Evolutionary conservation across 2,888 invertebrate species (phyloP).

Genomic region (Ormyrus nitidulus): DNA sequence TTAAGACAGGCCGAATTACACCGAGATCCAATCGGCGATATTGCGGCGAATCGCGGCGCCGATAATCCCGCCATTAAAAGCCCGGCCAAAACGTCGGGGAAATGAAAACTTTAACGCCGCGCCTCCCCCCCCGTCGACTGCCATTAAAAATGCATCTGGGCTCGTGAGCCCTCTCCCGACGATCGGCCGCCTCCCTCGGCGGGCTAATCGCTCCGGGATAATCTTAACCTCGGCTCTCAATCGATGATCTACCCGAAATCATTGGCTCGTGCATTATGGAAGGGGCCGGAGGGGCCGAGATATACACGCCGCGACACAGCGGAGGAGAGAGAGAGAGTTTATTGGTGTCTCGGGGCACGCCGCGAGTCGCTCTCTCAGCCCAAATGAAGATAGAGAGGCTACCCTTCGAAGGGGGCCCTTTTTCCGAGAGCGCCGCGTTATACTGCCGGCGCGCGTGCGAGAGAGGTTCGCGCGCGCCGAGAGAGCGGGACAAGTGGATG

Average conservation of each 20-base stretch:
- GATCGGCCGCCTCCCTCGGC: neutral
- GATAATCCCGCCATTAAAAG: conserved; percentile 13
- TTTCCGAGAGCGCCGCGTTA: conserved; percentile 9
- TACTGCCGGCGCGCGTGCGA: conserved; percentile 30
- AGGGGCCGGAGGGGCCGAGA: conserved; percentile 1
- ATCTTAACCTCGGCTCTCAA: conserved; percentile 60
- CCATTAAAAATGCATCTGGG: conserved; percentile 52
- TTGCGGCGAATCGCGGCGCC: neutral
- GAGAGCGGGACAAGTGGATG: neutral
- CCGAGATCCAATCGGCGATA: no score
- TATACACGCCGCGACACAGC: neutral
- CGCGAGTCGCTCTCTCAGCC: conserved; percentile 54
- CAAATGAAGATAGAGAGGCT: conserved; percentile 62
- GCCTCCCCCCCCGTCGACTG: neutral
- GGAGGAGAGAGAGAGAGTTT: conserved; percentile 62
- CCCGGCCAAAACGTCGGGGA: conserved; percentile 28
- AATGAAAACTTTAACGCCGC: conserved; percentile 44
- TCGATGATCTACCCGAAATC: conserved; percentile 61
- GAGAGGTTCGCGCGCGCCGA: neutral
- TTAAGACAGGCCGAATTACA: no score
- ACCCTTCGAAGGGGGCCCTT: conserved; percentile 35
- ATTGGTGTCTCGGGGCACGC: conserved; percentile 70
- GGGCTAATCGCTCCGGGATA: conserved; percentile 58
- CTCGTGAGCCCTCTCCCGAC: neutral
- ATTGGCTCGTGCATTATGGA: conserved; percentile 55